Evolutionary conservation across 2,888 invertebrate genomes (phyloP), one percentile per base, ranked within the genome.

Genomic region (Cataglyphis altisquamis): DNA sequence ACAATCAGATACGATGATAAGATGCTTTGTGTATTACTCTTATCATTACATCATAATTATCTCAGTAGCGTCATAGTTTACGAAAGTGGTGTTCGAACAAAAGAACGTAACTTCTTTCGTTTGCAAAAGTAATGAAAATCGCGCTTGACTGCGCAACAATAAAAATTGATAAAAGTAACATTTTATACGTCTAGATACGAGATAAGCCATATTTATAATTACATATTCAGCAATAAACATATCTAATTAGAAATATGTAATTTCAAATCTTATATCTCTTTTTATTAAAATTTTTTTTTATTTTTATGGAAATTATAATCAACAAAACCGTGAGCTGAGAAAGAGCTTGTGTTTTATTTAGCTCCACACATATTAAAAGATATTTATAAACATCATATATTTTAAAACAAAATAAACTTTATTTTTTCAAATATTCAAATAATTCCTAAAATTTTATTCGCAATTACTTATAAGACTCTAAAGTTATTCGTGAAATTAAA

Each of bases 11-110:
- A 39, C 41, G 48, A 66, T 41, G 85, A 88, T 85, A 84, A 88
- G 55, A 83, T 52, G 72, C 52, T 39, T 55, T 45, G 32, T 45
- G 48, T 52, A 39, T 55, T 72, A 60, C 36, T 64, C 21, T 81
- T 74, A 87, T 87, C 84, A 45, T 21, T 45, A 57, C 10, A 41
- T 68, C 52, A 72, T 78, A 68, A 75, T 85, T 82, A 84, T 85
- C 41, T 66, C 18, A 12, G 32, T 21, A n/a, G 57, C 36, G 70
- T 72, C 60, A 85, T 55, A 68, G 9, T 63, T 63, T 68, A 62
- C 48, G 15, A 67, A 41, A 52, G 62, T 18, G 52, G 57, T 60
- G 21, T 64, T 25, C 25, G 6, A 88, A 70, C 21, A 25, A 52
- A 80, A 68, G 39, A 67, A 18, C 15, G 25, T 62, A 66, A 80